phyloP scores from a whole-genome alignment of 2,888 invertebrate genomes.

The Aromia moschata region DNA sequence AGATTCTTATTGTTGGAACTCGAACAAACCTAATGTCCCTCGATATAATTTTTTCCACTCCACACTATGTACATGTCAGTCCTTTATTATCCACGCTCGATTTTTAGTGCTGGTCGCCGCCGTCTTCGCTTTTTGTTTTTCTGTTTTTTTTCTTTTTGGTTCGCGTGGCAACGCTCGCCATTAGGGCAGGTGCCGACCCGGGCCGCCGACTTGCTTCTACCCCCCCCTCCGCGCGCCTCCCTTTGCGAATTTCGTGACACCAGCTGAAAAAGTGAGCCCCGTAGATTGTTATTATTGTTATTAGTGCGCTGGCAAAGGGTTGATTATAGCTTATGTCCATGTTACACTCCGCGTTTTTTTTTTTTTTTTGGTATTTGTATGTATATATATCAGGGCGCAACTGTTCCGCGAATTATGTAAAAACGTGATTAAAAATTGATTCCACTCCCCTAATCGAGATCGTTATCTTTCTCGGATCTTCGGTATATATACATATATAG shows the following conservation, averaged over 20 bases:
- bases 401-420: slow-evolving; percentile 8
- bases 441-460: too few relatives aligned
- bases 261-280: slow-evolving; percentile 34
- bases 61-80: too few relatives aligned
- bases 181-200: slow-evolving; percentile 21
- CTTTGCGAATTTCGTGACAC: slow-evolving; percentile 35
- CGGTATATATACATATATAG: neutral
- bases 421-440: slow-evolving; percentile 11
- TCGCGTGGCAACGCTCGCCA: slow-evolving; percentile 10
- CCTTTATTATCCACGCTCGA: too few relatives aligned
- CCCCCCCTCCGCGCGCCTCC: too few relatives aligned
- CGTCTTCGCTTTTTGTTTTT: too few relatives aligned
- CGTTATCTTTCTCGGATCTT: neutral
- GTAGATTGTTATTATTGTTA: slow-evolving; percentile 36
- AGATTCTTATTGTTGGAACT: too few relatives aligned
- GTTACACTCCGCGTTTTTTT: slow-evolving; percentile 13
- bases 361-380: neutral
- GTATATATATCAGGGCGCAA: neutral
- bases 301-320: slow-evolving; percentile 20
- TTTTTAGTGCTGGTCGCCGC: neutral
- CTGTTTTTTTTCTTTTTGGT: neutral
- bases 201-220: slow-evolving; percentile 32
- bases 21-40: too few relatives aligned
- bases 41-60: too few relatives aligned
- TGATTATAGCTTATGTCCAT: slow-evolving; percentile 24